These are phyloP conservation scores for Drosophila robusta DNA, from an alignment of 2,888 invertebrate genomes.

Conservation along the genomic window DNA sequence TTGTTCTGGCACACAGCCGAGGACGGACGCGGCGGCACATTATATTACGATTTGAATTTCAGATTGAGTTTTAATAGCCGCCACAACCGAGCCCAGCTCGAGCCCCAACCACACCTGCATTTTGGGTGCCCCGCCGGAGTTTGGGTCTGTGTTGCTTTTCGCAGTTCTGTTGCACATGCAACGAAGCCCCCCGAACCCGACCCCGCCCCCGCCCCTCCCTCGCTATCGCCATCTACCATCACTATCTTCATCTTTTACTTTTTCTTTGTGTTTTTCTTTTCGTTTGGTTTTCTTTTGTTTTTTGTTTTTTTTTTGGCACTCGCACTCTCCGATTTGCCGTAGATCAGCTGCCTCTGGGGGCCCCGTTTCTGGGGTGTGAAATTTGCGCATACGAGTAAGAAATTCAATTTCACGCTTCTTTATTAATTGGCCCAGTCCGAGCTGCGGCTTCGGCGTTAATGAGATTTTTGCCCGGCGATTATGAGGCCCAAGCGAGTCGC, in stretches of 20 bases:
- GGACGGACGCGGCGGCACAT: conserved; percentile 42
- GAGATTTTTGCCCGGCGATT: conserved; percentile 73
- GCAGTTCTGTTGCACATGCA: conserved; percentile 49
- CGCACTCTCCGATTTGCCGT: conserved; percentile 7
- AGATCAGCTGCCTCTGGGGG: conserved; percentile 35
- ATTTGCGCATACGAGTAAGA: conserved; percentile 66
- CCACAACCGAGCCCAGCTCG: conserved; percentile 25
- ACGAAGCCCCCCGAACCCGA: neutral
- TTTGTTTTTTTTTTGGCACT: conserved; percentile 35
- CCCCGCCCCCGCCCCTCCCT: neutral
- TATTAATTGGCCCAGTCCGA: conserved; percentile 74
- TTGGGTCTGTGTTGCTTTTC: conserved; percentile 61
- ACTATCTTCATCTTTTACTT: conserved; percentile 17
- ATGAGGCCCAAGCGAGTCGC: conserved; percentile 23
- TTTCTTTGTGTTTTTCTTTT: conserved; percentile 20
- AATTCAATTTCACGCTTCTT: conserved; percentile 81
- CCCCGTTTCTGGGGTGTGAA: conserved; percentile 67
- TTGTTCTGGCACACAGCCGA: conserved; percentile 45
- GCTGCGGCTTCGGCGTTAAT: conserved; percentile 58
- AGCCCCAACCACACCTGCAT: conserved; percentile 62
- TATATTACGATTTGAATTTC: conserved; percentile 79
- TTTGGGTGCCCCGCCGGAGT: conserved; percentile 16
- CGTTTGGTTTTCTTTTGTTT: conserved; percentile 25
- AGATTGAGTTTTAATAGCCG: conserved; percentile 80
- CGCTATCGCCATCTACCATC: neutral